Base-by-base conservation (phyloP, 2,797 vertebrate genomes). In the Chaetophractus vellerosus region DNA sequence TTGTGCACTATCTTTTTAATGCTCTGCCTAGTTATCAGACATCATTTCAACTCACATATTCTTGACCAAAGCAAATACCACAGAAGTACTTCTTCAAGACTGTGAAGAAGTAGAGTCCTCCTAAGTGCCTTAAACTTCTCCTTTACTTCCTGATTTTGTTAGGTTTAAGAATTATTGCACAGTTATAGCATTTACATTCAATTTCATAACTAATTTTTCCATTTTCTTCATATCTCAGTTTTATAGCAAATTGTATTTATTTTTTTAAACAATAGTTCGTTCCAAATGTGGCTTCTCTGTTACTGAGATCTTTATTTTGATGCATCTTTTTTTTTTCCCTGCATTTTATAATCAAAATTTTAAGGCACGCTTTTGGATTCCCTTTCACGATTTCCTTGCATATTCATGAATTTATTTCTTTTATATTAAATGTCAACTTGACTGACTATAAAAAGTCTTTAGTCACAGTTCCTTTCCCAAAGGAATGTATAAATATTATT, bases 321-420 rank as follows among this genome's bases (percentile, higher is more conserved):
- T 71, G 78, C 86, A 90, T 83, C 52, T 64, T 66, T 45, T 87
- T 74, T 36, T 48, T 33, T 21, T 52, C 9, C 76, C 72, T 66
- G 11, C 2, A 63, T 68, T 86, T 91, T 48, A 88, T 64, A 90
- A 76, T 90, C 45, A 81, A 79, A 78, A 5, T 68, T 87, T 91
- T 68, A 87, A 76, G 66, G 72, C 71, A 96, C 68, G 18, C 11
- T 71, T 57, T 96, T 91, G 64, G 24, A 94, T 31, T 87, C 45
- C 76, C 76, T 69, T 87, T 18, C 59, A 80, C 95, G 57, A 91
- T 83, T 96, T 92, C 83, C 83, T 55, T 92, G 63, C 69, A 84
- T 92, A 95, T 72, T 83, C 75, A 96, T 94, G 36, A 95, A 76
- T 88, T 97, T 96, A 68, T 94, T 95, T 88, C 50, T 80, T 96